Evolutionary conservation across 2,888 invertebrate species (phyloP).

Genomic region (Andrena minutula): DNA sequence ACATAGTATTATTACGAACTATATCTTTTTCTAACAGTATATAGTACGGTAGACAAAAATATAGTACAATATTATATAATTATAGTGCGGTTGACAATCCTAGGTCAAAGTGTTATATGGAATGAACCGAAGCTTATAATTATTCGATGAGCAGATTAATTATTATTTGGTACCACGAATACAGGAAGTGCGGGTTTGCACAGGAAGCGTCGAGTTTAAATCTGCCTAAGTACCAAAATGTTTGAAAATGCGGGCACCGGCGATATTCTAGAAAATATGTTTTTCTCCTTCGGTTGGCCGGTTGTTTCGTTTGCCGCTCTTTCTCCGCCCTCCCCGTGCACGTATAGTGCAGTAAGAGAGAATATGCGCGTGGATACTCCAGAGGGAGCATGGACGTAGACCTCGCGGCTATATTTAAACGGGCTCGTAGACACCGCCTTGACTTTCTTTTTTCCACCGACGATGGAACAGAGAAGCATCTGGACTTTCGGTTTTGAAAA

Average conservation of each 20-base stretch:
- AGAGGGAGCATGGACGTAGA: constrained; percentile 72
- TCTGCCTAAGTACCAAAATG: constrained; percentile 10
- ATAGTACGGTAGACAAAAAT: too few species aligned
- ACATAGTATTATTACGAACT: too few species aligned
- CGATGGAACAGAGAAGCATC: constrained; percentile 48
- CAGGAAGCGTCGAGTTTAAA: constrained; percentile 15
- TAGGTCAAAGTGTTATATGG: too few species aligned
- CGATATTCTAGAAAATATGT: constrained; percentile 41
- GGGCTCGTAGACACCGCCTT: constrained; percentile 72
- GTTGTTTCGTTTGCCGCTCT: constrained; percentile 19
- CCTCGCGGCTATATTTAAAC: constrained; percentile 80
- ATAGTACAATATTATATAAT: too few species aligned
- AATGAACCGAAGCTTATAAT: too few species aligned
- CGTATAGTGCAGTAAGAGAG: constrained; percentile 40
- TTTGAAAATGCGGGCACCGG: background rate
- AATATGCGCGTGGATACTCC: constrained; percentile 59
- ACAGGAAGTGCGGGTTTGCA: background rate
- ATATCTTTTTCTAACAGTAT: too few species aligned
- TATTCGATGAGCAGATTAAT: background rate
- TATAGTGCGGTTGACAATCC: too few species aligned
- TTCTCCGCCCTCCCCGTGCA: constrained; percentile 16
- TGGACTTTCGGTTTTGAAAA: constrained; percentile 47
- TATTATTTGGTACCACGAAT: background rate
- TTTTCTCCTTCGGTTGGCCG: constrained; percentile 29
- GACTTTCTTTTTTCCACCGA: constrained; percentile 58